Percentiles rank a stretch among this genome's conserved stretches.
phyloP scores from a whole-genome alignment of 2,888 invertebrate genomes.

The Drosophila flavopinicola region DNA sequence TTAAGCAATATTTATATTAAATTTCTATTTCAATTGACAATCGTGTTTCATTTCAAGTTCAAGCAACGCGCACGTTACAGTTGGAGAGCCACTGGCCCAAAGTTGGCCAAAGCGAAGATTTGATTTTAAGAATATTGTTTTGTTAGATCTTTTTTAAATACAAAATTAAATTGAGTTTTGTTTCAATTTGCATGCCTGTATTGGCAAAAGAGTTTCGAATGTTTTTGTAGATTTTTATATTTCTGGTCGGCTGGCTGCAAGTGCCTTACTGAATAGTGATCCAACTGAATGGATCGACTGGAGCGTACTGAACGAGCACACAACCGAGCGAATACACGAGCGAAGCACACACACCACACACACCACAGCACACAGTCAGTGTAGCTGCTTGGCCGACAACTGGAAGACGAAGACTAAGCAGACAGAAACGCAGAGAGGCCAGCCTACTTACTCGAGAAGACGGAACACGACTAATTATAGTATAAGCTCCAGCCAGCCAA shows the following conservation, averaged over 20 bases:
- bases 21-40: background rate
- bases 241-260: conserved; percentile 8
- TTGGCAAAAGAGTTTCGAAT: background rate
- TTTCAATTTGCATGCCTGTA: conserved; percentile 3
- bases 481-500: conserved; percentile 81
- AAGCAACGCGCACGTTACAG: conserved; percentile 24
- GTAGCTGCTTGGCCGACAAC: conserved; percentile 35
- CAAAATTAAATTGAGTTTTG: background rate
- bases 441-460: conserved; percentile 84
- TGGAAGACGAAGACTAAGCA: conserved; percentile 40
- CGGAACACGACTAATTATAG: conserved; percentile 84
- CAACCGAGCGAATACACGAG: conserved; percentile 73
- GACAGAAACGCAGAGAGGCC: conserved; percentile 54
- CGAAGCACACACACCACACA: conserved; percentile 40
- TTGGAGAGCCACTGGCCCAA: conserved; percentile 38
- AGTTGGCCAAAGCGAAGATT: background rate
- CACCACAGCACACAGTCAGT: conserved; percentile 25
- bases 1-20: conserved; percentile 1
- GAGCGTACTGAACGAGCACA: conserved; percentile 82
- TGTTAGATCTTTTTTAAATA: conserved; percentile 1
- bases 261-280: conserved; percentile 74
- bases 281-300: conserved; percentile 83
- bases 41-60: conserved; percentile 1
- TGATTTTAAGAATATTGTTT: conserved; percentile 4
- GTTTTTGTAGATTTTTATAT: background rate